phyloP scores from a whole-genome alignment of 2,888 invertebrate genomes.

The Harpagoxenus sublaevis region DNA sequence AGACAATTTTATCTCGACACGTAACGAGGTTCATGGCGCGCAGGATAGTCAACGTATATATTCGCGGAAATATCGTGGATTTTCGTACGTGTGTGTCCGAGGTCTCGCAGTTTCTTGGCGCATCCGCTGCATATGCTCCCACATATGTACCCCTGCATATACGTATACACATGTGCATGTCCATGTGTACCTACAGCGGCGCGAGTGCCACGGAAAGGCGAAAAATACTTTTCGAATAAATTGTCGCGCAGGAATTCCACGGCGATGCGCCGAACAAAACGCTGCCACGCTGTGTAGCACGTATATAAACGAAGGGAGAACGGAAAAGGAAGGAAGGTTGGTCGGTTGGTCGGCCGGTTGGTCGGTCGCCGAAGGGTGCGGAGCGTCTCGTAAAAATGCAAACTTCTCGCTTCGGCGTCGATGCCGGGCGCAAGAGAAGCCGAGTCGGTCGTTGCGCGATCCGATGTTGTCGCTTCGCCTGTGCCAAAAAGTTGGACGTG shows the following conservation, averaged over 20 bases:
- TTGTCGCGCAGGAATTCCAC: slow-evolving; percentile 81
- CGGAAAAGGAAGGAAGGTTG: slow-evolving; percentile 28
- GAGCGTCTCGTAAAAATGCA: slow-evolving; percentile 81
- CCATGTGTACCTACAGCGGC: neutral
- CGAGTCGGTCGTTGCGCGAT: slow-evolving; percentile 56
- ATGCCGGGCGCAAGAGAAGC: slow-evolving; percentile 63
- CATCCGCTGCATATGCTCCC: slow-evolving; percentile 54
- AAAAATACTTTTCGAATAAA: slow-evolving; percentile 83
- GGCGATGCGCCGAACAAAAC: slow-evolving; percentile 76
- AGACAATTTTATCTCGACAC: slow-evolving; percentile 30
- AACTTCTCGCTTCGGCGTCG: slow-evolving; percentile 76
- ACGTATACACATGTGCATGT: neutral
- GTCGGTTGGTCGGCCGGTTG: slow-evolving; percentile 9
- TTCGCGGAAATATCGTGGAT: slow-evolving; percentile 43
- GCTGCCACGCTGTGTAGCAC: slow-evolving; percentile 59
- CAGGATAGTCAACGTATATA: slow-evolving; percentile 18
- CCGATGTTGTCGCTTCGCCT: slow-evolving; percentile 67
- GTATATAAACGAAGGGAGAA: slow-evolving; percentile 42
- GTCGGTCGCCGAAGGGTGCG: slow-evolving; percentile 4
- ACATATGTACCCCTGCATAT: neutral
- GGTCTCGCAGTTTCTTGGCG: slow-evolving; percentile 71
- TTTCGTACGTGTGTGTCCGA: slow-evolving; percentile 54
- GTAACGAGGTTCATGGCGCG: slow-evolving; percentile 18
- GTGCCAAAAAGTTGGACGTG: slow-evolving; percentile 66
- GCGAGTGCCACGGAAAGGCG: slow-evolving; percentile 60